These are phyloP conservation scores for Mastigias papua DNA, from an alignment of 30 jellyfish, hydroid and myxozoan genomes.

Conservation along the genomic window DNA sequence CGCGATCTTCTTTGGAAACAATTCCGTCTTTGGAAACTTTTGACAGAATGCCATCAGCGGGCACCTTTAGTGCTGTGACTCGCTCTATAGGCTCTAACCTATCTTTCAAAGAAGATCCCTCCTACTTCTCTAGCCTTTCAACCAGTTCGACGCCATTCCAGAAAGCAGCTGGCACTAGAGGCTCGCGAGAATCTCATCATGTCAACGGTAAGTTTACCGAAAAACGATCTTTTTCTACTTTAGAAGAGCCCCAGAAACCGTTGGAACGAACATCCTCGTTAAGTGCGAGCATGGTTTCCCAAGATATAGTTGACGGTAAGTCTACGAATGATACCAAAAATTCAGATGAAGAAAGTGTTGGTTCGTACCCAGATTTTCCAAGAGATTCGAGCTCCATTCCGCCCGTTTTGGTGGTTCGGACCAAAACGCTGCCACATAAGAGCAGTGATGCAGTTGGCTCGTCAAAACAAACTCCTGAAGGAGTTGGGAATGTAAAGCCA, in stretches of 20 bases:
- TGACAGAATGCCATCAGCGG: background rate
- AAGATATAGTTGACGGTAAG: background rate
- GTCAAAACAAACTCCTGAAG: background rate
- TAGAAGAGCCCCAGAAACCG: background rate
- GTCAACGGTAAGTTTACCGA: no score
- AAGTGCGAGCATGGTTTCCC: background rate
- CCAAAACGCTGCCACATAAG: constrained; percentile 7
- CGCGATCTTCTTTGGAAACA: background rate
- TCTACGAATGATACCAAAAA: background rate
- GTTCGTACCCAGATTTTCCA: constrained; percentile 59
- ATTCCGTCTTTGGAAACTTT: background rate
- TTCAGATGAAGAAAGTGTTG: constrained; percentile 63
- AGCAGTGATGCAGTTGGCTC: constrained; percentile 3
- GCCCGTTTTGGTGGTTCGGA: constrained; percentile 23
- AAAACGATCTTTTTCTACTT: no score
- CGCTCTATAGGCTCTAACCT: background rate
- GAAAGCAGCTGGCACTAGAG: background rate
- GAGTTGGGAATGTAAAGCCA: background rate
- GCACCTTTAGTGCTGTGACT: background rate
- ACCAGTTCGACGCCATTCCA: background rate
- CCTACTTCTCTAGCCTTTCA: no score
- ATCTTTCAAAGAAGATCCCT: no score
- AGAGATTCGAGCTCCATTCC: constrained; percentile 8
- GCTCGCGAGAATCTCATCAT: no score
- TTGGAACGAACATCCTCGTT: background rate